These are phyloP conservation scores for Neotoxoptera formosana DNA, from an alignment of 1,140 invertebrate genomes.

Conservation along the genomic window DNA sequence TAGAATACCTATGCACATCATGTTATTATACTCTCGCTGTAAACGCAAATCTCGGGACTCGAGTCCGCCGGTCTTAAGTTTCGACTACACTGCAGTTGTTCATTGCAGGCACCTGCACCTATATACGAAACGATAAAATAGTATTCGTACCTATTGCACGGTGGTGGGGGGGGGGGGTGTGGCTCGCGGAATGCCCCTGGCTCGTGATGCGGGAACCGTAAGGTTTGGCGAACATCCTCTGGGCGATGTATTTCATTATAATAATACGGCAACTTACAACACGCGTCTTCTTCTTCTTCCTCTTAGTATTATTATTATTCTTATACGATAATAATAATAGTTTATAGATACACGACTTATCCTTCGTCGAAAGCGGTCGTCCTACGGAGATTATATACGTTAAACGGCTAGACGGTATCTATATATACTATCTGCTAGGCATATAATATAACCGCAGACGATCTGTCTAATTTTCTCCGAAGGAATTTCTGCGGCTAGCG, in stretches of 20 bases:
- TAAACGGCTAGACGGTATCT: not conserved
- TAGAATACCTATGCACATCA: not conserved
- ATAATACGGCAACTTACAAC: not conserved
- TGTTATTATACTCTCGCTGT: not conserved
- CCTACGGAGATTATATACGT: not conserved
- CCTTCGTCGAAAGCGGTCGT: not conserved
- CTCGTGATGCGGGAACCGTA: slow-evolving; percentile 1
- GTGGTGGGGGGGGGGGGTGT: too few relatives aligned
- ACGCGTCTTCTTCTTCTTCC: not conserved
- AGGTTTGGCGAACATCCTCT: not conserved
- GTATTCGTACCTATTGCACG: not conserved
- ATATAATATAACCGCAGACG: not conserved
- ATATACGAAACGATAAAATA: not conserved
- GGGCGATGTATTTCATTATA: not conserved
- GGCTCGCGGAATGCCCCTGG: not conserved
- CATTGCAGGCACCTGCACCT: not conserved
- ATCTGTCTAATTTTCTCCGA: slow-evolving; percentile 27
- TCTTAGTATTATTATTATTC: not conserved
- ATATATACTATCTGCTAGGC: not conserved
- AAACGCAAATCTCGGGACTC: not conserved
- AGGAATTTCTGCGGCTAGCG: not conserved
- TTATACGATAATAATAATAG: not conserved
- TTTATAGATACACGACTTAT: not conserved
- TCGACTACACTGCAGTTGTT: not conserved
- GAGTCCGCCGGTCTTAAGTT: not conserved